phyloP scores from a whole-genome alignment of 2,113 vertebrate genomes.

The Oxyura jamaicensis region DNA sequence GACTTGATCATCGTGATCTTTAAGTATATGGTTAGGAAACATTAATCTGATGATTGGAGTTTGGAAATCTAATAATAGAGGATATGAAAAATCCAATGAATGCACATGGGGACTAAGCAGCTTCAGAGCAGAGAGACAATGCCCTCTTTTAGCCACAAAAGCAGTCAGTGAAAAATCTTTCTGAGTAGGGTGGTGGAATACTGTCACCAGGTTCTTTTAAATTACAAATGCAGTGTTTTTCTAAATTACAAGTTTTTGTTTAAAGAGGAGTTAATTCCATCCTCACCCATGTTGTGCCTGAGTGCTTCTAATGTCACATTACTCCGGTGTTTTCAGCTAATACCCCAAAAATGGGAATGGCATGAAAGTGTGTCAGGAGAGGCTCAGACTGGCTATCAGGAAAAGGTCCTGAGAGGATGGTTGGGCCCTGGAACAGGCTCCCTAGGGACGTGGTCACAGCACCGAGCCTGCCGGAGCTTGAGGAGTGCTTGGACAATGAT shows the following conservation, averaged over 20 bases:
- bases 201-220: background rate
- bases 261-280: background rate
- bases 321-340: background rate
- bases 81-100: background rate
- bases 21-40: background rate
- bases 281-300: background rate
- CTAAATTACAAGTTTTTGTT: background rate
- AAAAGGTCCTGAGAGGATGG: background rate
- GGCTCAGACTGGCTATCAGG: background rate
- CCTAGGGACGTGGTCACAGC: background rate
- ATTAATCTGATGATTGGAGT: slow-evolving; percentile 1
- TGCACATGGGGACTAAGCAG: background rate
- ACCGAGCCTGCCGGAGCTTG: background rate
- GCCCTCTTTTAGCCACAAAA: background rate
- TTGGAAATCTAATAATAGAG: background rate
- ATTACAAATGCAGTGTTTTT: background rate
- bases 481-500: background rate
- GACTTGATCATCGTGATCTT: background rate
- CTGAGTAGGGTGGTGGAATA: background rate
- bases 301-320: background rate
- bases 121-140: background rate
- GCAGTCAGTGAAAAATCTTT: background rate
- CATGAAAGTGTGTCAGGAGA: background rate
- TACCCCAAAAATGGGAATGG: background rate
- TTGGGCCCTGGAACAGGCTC: background rate